Base-by-base conservation (phyloP, 1,140 invertebrate species). In the Ceratina australensis region DNA sequence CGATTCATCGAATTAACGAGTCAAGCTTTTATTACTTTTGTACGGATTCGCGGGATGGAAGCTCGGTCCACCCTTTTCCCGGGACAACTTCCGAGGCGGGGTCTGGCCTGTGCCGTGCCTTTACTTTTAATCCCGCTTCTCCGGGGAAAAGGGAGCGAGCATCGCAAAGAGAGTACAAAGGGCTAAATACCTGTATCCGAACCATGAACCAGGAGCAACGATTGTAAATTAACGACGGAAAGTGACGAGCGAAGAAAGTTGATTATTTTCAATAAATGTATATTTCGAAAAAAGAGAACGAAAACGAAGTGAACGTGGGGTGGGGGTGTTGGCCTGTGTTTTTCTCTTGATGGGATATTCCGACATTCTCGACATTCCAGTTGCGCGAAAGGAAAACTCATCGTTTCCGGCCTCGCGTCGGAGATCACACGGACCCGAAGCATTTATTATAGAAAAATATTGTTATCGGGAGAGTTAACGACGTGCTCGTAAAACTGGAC, bases 221-320 rank as follows among this genome's bases (percentile, higher is more conserved):
- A 84, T 74, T 67, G 50, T 68, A 20, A 28, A 57, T 81, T 76
- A 74, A 72, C 78, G n/a, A 85, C 76, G 59, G 28, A 5, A 26
- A 65, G 54, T 68, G 49, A 59, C 72, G 64, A 67, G 33, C 20
- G 73, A 77, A 56, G 64, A 79, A 49, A 60, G 57, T 83, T 71
- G 78, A 88, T 86, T 83, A 88, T 88, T 88, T 88, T 88, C 82
- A 88, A 88, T 88, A 88, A 88, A 88, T 86, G 85, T 88, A 80
- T 86, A 79, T 79, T 87, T 87, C 65, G 76, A 78, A 61, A 72
- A 71, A 72, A 54, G 57, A n/a, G 28, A 20, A 49, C 16, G n/a
- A 57, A 64, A 42, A 15, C 16, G 5, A 24, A 56, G 54, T 13
- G 18, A 52, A 3, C 15, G 18, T 28, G 63, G 64, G 47, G 16